Evolutionary conservation across 2,888 invertebrate genomes (phyloP), one percentile per base, ranked within the genome.

Genomic region (Drosophila rubida): DNA sequence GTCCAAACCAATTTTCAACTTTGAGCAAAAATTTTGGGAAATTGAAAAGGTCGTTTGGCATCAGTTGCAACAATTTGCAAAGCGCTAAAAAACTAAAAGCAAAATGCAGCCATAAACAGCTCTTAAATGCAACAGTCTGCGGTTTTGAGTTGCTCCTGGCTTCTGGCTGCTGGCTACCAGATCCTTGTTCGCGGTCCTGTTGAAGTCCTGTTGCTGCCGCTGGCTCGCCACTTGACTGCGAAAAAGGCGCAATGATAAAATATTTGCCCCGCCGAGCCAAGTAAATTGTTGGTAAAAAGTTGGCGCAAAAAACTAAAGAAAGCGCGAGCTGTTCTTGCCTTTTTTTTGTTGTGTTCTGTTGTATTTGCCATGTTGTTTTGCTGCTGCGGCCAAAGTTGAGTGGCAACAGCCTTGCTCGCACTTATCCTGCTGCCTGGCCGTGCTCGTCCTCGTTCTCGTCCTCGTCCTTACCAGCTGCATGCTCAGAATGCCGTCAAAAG

Each of bases 231-330:
- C 80, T 85, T 80, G 85, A 84, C 75, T 76, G 85, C 70, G 69
- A 79, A 73, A 79, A 84, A 81, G 78, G 80, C 76, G 75, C 80
- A 80, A 80, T 86, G 84, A 84, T 84, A 85, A 85, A 86, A 85
- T 86, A 84, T 86, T 82, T 82, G 75, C 76, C 69, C 44, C 60
- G 59, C 57, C 72, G 45, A 49, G 70, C 69, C 79, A 71, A 82
- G 77, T 79, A 77, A 83, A 81, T 80, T 80, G 80, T 80, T 74
- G 76, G 65, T 57, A 81, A 72, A 84, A 85, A 78, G 76, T 80
- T 82, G 70, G 51, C 54, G 44, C 39, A 41, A 69, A 71, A 70
- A 57, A 46, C 32, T 50, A 62, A 78, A 79, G 73, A 63, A 80
- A 78, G 65, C 62, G 16, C 59, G 19, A 61, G 65, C 62, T 67